phyloP scores from a whole-genome alignment of 2,797 vertebrate genomes.

The Pelochelys cantorii region DNA sequence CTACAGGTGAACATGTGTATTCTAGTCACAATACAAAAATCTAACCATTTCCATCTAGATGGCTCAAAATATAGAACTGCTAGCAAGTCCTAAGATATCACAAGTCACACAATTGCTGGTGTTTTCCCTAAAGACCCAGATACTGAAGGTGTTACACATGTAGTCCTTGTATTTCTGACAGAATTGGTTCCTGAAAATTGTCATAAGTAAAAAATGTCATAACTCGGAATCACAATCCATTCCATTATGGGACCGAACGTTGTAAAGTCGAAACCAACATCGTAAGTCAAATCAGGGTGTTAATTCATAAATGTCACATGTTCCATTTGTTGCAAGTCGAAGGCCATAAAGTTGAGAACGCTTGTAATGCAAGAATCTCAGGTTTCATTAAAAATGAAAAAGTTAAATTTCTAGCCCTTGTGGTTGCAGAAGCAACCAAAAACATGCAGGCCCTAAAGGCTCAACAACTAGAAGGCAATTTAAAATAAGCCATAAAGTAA shows the following conservation, averaged over 20 bases:
- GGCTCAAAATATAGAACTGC: not conserved
- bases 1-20: not conserved
- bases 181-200: no score
- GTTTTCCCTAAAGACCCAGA: conserved; percentile 4
- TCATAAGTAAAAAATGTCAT: no score
- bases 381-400: conserved; percentile 20
- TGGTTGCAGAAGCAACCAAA: not conserved
- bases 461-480: not conserved
- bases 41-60: not conserved
- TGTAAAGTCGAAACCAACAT: no score
- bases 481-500: not conserved
- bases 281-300: no score
- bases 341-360: no score
- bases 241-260: no score
- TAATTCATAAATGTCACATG: no score
- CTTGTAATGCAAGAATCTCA: not conserved
- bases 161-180: no score
- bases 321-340: no score
- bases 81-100: not conserved
- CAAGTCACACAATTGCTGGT: not conserved
- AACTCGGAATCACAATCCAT: no score
- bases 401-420: not conserved
- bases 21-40: not conserved
- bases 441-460: not conserved
- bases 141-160: not conserved